Evolutionary conservation across 2,113 vertebrate genomes (phyloP), one percentile per base, ranked within the genome.

Genomic region (Boleophthalmus pectinirostris): DNA sequence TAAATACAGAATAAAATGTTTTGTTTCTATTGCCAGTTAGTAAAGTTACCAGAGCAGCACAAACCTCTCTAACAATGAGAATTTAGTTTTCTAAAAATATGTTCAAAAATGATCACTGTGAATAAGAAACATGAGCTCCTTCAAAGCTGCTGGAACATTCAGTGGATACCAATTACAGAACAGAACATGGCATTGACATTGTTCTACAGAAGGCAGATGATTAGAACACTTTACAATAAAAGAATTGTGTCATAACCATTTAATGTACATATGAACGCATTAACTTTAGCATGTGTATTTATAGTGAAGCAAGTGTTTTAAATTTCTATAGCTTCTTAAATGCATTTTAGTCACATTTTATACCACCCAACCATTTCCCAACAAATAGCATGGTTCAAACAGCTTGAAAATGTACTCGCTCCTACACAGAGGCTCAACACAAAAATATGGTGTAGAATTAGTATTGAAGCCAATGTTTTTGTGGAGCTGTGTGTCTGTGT

Each of bases 391-490:
- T 84, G 72, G 69, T 72, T 75, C 70, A 76, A 43, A 45, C 8
- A 45, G 65, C 57, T 69, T 38, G 29, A 65, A 18, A 69, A 69
- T 61, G 33, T 43, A 24, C 51, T 53, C 69, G 73, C 45, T 67
- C 66, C 61, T 68, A 9, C 24, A 71, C 46, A 72, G 21, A 53
- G 45, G 65, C 67, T 35, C 45, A 60, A 66, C 68, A n/a, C 29
- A 33, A 11, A 45, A 23, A 58, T 7, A 35, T 58, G 33, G 24
- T 2, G 14, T 46, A 61, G 29, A 47, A 66, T 24, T 47, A 33
- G 64, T 75, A 72, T 69, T 72, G 67, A 70, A 76, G 71, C 79
- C 72, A 79, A 84, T 86, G 79, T 83, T 87, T 86, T 79, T 82
- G 76, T 78, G 67, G 74, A 70, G 75, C 14, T 7, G 70, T 75